Base-by-base conservation (phyloP, 2,888 invertebrate species). In the Hyppa rectilinea region DNA sequence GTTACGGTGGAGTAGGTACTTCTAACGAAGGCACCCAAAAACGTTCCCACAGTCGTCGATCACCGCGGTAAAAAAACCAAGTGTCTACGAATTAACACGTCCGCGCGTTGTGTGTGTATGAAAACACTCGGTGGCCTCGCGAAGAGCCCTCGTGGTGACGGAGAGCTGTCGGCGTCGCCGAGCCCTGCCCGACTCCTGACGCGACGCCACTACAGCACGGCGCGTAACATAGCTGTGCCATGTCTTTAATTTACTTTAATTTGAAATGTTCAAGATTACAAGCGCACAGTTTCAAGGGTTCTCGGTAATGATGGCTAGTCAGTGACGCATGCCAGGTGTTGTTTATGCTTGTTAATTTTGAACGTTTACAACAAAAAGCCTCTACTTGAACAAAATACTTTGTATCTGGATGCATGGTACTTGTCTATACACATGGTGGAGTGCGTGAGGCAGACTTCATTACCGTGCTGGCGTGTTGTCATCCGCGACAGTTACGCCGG, bases 41-140 rank as follows among this genome's bases (percentile, higher is more conserved):
- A 90, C 88, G 90, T 96, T 96, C 96, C 96, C 96, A 96, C 96
- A 95, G 95, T 95, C 95, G 93, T 94, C 95, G 93, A 95, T 94
- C 94, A 93, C 92, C 87, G 90, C 92, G 89, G 92, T 94, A 93
- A 95, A 95, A 92, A 95, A 94, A 92, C 92, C 91, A 92, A 93
- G 92, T 95, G 92, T 95, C 95, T 95, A 95, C 92, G 95, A 96
- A 96, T 96, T 96, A 96, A 96, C 96, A 96, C 96, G 95, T 96
- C 94, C 90, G 92, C 87, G 90, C 91, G 91, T 90, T 93, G 93
- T 94, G 93, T 94, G 93, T 94, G 93, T 95, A 95, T 90, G 94
- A 95, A 95, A 95, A 95, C 95, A 95, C 95, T 95, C 92, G 91
- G 92, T 88, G 91, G 92, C 89, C 89, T 80, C 88, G 89, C 92